phyloP scores from a whole-genome alignment of 2,797 vertebrate genomes.

The Sebastes oblongus region DNA sequence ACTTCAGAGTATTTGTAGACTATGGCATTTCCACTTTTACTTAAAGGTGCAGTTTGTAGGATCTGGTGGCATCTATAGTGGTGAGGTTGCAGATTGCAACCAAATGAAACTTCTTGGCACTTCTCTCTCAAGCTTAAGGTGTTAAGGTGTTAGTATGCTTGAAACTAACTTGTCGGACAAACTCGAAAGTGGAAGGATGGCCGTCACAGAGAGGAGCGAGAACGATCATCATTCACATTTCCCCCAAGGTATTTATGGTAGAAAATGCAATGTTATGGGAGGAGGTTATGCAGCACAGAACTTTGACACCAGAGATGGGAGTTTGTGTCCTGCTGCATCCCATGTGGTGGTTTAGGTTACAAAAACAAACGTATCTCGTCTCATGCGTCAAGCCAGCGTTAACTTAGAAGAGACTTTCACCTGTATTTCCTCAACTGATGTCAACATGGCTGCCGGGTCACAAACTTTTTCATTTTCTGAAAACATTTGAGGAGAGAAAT shows the following conservation, averaged over 20 bases:
- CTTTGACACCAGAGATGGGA: neutral
- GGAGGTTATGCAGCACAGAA: neutral
- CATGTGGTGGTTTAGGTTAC: neutral
- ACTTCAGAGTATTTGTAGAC: too few species aligned
- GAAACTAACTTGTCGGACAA: neutral
- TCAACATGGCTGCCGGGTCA: too few species aligned
- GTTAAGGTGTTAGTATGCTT: too few species aligned
- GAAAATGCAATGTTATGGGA: neutral
- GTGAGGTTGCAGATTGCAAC: too few species aligned
- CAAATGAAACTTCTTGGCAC: too few species aligned
- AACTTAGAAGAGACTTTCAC: neutral
- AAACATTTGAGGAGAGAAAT: accelerated
- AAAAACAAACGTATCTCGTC: neutral
- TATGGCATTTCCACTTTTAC: too few species aligned
- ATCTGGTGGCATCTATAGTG: too few species aligned
- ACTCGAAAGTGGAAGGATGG: neutral
- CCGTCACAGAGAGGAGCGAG: neutral
- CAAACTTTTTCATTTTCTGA: too few species aligned
- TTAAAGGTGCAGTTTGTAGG: too few species aligned
- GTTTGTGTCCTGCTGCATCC: neutral
- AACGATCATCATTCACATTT: neutral
- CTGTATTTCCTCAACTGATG: too few species aligned
- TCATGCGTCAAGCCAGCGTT: too few species aligned
- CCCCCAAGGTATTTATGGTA: neutral
- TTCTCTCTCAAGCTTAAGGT: too few species aligned